Percentiles rank a stretch among this genome's conserved stretches.
phyloP scores from a whole-genome alignment of 2,113 vertebrate genomes.

The Haliaeetus leucogaster region DNA sequence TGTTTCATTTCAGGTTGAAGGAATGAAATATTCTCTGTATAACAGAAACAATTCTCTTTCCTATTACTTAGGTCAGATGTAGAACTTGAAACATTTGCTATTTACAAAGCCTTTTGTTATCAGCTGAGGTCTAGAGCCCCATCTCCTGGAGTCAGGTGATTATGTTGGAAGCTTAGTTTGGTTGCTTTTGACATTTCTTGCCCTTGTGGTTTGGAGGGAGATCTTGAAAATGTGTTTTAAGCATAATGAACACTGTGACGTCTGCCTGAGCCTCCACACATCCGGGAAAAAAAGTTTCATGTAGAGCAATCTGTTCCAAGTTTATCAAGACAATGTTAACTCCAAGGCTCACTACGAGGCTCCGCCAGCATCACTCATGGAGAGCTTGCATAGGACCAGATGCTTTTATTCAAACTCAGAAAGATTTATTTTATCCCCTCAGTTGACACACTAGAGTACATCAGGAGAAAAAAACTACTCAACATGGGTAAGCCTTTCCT shows the following conservation, averaged over 20 bases:
- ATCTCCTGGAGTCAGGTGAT: slow-evolving; percentile 23
- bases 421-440: background rate
- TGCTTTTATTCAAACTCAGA: background rate
- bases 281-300: background rate
- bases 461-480: background rate
- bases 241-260: background rate
- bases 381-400: background rate
- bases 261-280: slow-evolving; percentile 13
- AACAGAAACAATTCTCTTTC: background rate
- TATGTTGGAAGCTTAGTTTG: background rate
- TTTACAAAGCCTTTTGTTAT: slow-evolving; percentile 7
- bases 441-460: background rate
- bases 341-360: background rate
- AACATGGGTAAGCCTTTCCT: background rate
- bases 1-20: background rate
- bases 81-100: background rate
- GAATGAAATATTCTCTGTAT: background rate
- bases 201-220: slow-evolving; percentile 27
- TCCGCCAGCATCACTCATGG: fast-evolving
- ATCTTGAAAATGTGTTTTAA: slow-evolving; percentile 28
- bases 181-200: slow-evolving; percentile 23
- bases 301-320: background rate
- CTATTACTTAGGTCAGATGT: background rate
- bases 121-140: background rate
- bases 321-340: slow-evolving; percentile 17